Conservation (phyloP, 2,797 vertebrate genomes). For the Phrynocephalus guinanensis region DNA sequence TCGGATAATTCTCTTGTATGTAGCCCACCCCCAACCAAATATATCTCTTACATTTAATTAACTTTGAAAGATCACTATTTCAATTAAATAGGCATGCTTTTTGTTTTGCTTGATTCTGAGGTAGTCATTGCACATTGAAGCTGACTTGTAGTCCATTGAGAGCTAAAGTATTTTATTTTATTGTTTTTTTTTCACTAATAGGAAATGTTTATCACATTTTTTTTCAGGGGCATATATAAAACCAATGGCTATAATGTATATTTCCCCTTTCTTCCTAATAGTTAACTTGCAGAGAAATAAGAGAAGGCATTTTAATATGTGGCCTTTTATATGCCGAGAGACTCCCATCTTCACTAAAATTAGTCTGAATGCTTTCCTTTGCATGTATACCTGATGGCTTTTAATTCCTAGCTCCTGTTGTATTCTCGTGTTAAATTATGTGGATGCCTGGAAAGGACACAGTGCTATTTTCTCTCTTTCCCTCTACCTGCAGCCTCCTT, state of each 20-base stretch:
- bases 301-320: slow-evolving; percentile 35
- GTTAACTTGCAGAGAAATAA: slow-evolving; percentile 20
- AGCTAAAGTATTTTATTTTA: slow-evolving; percentile 30
- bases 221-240: slow-evolving; percentile 32
- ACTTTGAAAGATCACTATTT: slow-evolving; percentile 6
- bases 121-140: slow-evolving; percentile 3
- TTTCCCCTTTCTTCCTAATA: slow-evolving; percentile 11
- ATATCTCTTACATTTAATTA: not conserved
- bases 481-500: not conserved
- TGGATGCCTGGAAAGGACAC: not conserved
- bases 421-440: slow-evolving; percentile 34
- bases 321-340: slow-evolving; percentile 37
- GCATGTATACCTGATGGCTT: not conserved
- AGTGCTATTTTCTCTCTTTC: not conserved
- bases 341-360: not conserved
- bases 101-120: slow-evolving; percentile 19
- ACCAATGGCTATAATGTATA: slow-evolving; percentile 9
- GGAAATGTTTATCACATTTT: slow-evolving; percentile 32
- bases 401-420: slow-evolving; percentile 29
- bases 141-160: not conserved
- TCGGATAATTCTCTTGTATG: not conserved
- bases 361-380: slow-evolving; percentile 28
- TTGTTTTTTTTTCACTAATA: not conserved
- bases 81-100: not conserved
- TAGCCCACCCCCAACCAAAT: not conserved